Percentiles rank a stretch among this genome's conserved stretches.
Evolutionary conservation across 2,113 vertebrate genomes (phyloP).

Genomic region (Chroicocephalus ridibundus): DNA sequence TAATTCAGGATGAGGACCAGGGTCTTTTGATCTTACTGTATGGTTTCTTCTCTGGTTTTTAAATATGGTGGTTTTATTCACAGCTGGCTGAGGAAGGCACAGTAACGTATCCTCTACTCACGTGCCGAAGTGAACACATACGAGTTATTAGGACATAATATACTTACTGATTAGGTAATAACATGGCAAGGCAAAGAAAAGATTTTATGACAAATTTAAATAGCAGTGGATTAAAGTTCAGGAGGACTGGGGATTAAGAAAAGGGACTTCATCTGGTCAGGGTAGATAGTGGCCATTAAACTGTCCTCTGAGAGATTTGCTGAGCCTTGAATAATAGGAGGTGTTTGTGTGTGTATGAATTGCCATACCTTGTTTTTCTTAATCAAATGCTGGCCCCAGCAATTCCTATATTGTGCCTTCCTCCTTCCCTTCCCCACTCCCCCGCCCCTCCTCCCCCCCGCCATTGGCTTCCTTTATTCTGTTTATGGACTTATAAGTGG

Average conservation of each 20-base stretch:
- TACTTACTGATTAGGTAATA: constrained; percentile 19
- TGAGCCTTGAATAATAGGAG: background rate
- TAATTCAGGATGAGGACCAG: background rate
- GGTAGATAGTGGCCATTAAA: constrained; percentile 8
- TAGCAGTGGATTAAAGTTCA: constrained; percentile 1
- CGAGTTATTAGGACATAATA: background rate
- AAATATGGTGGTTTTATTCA: background rate
- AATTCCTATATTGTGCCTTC: background rate
- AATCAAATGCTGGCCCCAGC: background rate
- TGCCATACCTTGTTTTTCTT: background rate
- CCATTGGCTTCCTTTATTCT: background rate
- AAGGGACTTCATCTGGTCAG: constrained; percentile 22
- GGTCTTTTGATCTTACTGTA: background rate
- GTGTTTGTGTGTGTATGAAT: background rate
- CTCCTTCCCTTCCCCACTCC: background rate
- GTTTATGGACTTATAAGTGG: background rate
- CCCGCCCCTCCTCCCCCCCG: fast-evolving
- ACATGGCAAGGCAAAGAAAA: constrained; percentile 3
- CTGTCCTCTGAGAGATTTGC: constrained; percentile 1
- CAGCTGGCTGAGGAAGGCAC: background rate
- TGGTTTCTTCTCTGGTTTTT: background rate
- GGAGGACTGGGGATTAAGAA: background rate
- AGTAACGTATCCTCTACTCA: background rate
- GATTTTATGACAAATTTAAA: constrained; percentile 35
- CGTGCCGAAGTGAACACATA: background rate